These are phyloP conservation scores for Coecobrya sp. DNA, from an alignment of 2,888 invertebrate genomes.

Conservation along the genomic window DNA sequence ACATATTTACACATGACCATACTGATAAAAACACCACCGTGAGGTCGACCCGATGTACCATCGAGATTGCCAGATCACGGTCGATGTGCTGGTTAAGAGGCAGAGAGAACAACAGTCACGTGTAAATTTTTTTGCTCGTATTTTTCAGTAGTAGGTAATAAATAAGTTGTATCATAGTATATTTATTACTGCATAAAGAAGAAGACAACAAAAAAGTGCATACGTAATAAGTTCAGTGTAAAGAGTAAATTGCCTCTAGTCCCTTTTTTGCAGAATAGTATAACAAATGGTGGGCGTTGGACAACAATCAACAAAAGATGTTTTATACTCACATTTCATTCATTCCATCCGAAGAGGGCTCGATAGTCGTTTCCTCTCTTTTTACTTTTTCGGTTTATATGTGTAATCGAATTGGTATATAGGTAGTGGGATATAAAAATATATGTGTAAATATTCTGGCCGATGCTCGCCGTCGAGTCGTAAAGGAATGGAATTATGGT, in stretches of 20 bases:
- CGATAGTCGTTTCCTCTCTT: slow-evolving; percentile 3
- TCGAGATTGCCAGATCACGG: background rate
- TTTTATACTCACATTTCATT: slow-evolving; percentile 48
- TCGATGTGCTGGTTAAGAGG: slow-evolving; percentile 37
- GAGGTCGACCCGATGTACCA: slow-evolving; percentile 23
- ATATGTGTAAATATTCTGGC: background rate
- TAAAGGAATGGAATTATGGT: slow-evolving; percentile 26
- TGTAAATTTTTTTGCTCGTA: slow-evolving; percentile 55
- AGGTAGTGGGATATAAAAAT: background rate
- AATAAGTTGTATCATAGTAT: slow-evolving; percentile 47
- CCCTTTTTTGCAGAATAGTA: slow-evolving; percentile 65
- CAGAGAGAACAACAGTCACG: slow-evolving; percentile 41
- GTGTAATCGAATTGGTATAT: background rate
- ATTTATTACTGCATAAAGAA: slow-evolving; percentile 36
- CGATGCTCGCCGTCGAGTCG: background rate
- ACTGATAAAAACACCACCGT: slow-evolving; percentile 33
- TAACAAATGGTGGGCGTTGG: slow-evolving; percentile 78
- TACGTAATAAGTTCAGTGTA: background rate
- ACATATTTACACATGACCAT: slow-evolving; percentile 48
- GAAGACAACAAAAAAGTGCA: slow-evolving; percentile 49
- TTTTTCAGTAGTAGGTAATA: slow-evolving; percentile 68
- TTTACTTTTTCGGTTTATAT: background rate
- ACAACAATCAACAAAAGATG: slow-evolving; percentile 75
- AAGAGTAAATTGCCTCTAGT: slow-evolving; percentile 25
- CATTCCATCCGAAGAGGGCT: slow-evolving; percentile 13